Base-by-base conservation (phyloP, 2,797 vertebrate species). In the Rhadinocentrus ornatus region DNA sequence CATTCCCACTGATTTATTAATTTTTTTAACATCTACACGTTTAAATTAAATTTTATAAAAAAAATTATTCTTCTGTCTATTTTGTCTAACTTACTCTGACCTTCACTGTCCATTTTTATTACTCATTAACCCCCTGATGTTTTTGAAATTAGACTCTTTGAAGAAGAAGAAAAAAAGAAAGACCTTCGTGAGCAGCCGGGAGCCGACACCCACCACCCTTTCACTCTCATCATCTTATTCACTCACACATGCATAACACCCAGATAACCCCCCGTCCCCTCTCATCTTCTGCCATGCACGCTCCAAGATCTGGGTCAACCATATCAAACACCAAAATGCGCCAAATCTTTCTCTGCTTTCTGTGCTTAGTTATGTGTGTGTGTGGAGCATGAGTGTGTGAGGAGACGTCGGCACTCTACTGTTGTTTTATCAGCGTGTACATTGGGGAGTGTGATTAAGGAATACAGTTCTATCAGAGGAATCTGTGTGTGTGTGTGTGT, bases 281-380 rank as follows among this genome's bases (percentile, higher is more conserved):
- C 5, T 8, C 75, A 76, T 86, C 80, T 67, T 82, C 74, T 79
- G 73, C 62, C 61, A 35, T 34, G 66, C 78, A 79, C 52, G 27
- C 72, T 78, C 68, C 65, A 35, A 86, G 82, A 93, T 92, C 87
- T 93, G 85, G 91, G 90, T 92, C 92, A 92, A 80, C 80, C 63
- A 62, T 85, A 86, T 90, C 87, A 84, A 75, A 88, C 75, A 37
- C 83, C 78, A 72, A 81, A 87, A 74, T 6, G 44, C 7, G 60
- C 34, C 56, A 41, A 55, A 76, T 78, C 50, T 57, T 8, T 68
- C 52, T 69, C 54, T 34, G 60, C 58, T 69, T 32, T 71, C 31
- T 74, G 71, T 65, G 64, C 78, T 44, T 61, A 29, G 26, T 61
- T 41, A 16, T 41, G 39, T 69, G 11, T 57, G 50, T 32, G 59